A percentile compares a stretch with the other conserved stretches of the same genome.
Evolutionary conservation across 2,113 vertebrate species (phyloP).

Genomic region (Charina bottae): DNA sequence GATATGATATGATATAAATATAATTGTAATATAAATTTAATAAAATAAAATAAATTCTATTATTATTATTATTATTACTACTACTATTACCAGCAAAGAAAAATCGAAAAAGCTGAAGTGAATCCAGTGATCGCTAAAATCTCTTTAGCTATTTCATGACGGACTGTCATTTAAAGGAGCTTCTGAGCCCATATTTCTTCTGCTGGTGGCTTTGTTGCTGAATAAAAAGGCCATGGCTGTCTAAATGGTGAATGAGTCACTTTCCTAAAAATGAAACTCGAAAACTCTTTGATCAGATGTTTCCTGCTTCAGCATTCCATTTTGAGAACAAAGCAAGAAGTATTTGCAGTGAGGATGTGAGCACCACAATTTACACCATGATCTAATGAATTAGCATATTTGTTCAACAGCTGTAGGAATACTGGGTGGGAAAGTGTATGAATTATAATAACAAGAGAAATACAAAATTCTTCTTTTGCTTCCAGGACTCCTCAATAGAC

Average conservation of each 20-base stretch:
- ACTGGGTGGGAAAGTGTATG: conserved; percentile 53
- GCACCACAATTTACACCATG: conserved; percentile 60
- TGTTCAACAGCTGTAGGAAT: conserved; percentile 71
- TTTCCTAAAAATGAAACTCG: conserved; percentile 63
- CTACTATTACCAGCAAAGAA: conserved; percentile 31
- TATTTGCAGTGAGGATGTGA: conserved; percentile 59
- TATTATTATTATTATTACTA: conserved; percentile 21
- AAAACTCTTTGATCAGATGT: conserved; percentile 73
- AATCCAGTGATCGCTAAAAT: conserved; percentile 42
- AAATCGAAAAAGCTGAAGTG: conserved; percentile 43
- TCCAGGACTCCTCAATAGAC: conserved; percentile 18
- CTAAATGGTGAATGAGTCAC: conserved; percentile 56
- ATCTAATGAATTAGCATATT: conserved; percentile 73
- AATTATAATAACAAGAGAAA: conserved; percentile 56
- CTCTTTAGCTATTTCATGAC: conserved; percentile 49
- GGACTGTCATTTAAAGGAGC: conserved; percentile 47
- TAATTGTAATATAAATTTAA: too few relatives aligned
- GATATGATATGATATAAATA: too few relatives aligned
- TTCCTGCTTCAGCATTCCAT: conserved; percentile 63
- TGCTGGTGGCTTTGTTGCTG: conserved; percentile 61
- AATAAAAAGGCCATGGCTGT: conserved; percentile 56
- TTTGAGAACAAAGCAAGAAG: conserved; percentile 65
- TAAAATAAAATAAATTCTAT: too few relatives aligned
- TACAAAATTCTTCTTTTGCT: not conserved
- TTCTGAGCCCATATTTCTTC: conserved; percentile 31